phyloP scores from a whole-genome alignment of 2,888 invertebrate genomes.

The Dicycla oo region DNA sequence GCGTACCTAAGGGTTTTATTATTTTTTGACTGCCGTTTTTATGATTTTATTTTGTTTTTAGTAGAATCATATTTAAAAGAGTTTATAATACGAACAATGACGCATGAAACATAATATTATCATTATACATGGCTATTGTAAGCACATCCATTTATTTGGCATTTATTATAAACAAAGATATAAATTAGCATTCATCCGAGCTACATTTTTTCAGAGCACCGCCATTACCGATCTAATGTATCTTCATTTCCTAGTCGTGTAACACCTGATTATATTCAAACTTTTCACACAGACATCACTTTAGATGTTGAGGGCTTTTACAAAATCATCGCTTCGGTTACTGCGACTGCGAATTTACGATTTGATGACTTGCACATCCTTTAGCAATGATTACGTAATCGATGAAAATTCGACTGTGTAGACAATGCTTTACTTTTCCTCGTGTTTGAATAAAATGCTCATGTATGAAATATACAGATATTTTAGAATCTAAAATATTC shows the following conservation, averaged over 20 bases:
- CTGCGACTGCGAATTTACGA: constrained; percentile 33
- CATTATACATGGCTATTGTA: background rate
- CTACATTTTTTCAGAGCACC: constrained; percentile 25
- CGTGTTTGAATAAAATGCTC: constrained; percentile 35
- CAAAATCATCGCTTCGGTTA: constrained; percentile 49
- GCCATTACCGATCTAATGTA: constrained; percentile 34
- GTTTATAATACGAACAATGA: background rate
- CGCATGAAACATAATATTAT: constrained; percentile 12
- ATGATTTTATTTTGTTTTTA: constrained; percentile 47
- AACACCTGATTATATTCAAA: constrained; percentile 59
- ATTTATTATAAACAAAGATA: constrained; percentile 15
- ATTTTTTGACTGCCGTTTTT: constrained; percentile 25
- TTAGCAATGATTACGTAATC: constrained; percentile 18
- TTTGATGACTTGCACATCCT: constrained; percentile 51
- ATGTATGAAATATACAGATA: constrained; percentile 29
- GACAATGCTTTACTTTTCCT: constrained; percentile 20
- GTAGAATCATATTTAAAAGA: background rate
- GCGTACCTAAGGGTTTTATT: constrained; percentile 41
- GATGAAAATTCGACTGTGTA: constrained; percentile 12
- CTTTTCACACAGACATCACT: constrained; percentile 55
- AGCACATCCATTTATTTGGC: constrained; percentile 1
- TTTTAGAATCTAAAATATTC: constrained; percentile 13
- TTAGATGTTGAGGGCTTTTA: constrained; percentile 34
- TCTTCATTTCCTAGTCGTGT: constrained; percentile 59
- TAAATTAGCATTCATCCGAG: constrained; percentile 34